These are phyloP conservation scores for Entomyzon cyanotis DNA, from an alignment of 2,113 vertebrate species.

Conservation along the genomic window DNA sequence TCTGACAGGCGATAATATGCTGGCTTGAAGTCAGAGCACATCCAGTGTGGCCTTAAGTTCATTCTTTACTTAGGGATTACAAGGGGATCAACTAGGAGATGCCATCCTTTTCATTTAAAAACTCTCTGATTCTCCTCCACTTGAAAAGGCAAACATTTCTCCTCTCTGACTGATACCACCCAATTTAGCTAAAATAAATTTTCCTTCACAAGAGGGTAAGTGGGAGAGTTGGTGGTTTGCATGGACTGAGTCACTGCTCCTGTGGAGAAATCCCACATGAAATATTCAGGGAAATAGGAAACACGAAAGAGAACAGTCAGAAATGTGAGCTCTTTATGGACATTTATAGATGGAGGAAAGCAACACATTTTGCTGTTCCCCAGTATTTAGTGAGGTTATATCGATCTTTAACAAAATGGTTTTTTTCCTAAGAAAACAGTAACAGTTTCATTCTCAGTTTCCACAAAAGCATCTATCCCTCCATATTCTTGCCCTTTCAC, in stretches of 20 bases:
- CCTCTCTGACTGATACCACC: not conserved
- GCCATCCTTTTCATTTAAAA: not conserved
- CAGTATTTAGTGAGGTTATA: not conserved
- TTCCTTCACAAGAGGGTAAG: not conserved
- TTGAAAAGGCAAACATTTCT: slow-evolving; percentile 17
- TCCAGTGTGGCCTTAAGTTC: not conserved
- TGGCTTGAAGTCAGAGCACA: not conserved
- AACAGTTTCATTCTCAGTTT: not conserved
- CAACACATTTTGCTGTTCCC: not conserved
- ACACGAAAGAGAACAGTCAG: not conserved
- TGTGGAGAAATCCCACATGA: slow-evolving; percentile 13
- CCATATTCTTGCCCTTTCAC: not conserved
- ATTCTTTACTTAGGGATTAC: not conserved
- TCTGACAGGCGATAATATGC: not conserved
- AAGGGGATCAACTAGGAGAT: not conserved
- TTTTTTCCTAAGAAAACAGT: not conserved
- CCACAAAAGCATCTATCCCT: not conserved
- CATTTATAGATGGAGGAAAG: not conserved
- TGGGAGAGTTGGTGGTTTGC: slow-evolving; percentile 28
- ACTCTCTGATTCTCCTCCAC: not conserved
- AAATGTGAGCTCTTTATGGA: not conserved
- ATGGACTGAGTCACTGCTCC: slow-evolving; percentile 7
- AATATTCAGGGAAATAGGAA: slow-evolving; percentile 15
- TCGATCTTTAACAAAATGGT: not conserved
- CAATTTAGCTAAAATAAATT: not conserved